These are phyloP conservation scores for Ginglymostoma cirratum DNA, from an alignment of 2,113 vertebrate genomes.

Conservation along the genomic window DNA sequence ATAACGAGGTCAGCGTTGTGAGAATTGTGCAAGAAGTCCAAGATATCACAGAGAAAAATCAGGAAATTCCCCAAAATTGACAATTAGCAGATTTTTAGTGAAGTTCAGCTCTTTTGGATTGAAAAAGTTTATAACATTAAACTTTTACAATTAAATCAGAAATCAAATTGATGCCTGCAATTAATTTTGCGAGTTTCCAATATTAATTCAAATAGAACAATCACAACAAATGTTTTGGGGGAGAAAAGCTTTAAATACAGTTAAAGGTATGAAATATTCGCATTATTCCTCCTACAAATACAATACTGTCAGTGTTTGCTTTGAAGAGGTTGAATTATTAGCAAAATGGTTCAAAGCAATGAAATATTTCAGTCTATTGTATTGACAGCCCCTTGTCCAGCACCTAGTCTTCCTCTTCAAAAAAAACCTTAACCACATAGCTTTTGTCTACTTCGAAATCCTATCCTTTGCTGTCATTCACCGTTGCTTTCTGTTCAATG, in stretches of 20 bases:
- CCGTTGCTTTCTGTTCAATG: not conserved
- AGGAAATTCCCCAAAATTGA: no score
- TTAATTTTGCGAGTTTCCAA: not conserved
- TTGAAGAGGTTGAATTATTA: conserved; percentile 24
- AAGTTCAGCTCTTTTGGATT: not conserved
- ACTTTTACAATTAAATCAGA: not conserved
- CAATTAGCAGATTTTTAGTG: no score
- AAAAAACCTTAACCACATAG: conserved; percentile 20
- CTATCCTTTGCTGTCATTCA: conserved; percentile 25
- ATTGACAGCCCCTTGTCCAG: not conserved
- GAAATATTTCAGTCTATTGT: conserved; percentile 24
- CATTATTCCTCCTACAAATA: not conserved
- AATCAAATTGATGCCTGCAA: not conserved
- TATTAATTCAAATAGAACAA: not conserved
- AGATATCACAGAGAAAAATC: no score
- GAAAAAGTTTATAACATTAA: not conserved
- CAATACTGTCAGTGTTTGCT: conserved; percentile 1
- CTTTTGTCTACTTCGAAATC: conserved; percentile 12
- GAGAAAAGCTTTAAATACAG: not conserved
- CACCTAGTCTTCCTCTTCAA: conserved; percentile 15
- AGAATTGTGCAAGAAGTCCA: no score
- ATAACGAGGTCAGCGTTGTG: no score
- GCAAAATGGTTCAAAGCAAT: conserved; percentile 8
- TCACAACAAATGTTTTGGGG: not conserved
- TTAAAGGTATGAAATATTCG: not conserved